Evolutionary conservation across 2,113 vertebrate species (phyloP), one percentile per base, ranked within the genome.

Genomic region (Pandion haliaetus): DNA sequence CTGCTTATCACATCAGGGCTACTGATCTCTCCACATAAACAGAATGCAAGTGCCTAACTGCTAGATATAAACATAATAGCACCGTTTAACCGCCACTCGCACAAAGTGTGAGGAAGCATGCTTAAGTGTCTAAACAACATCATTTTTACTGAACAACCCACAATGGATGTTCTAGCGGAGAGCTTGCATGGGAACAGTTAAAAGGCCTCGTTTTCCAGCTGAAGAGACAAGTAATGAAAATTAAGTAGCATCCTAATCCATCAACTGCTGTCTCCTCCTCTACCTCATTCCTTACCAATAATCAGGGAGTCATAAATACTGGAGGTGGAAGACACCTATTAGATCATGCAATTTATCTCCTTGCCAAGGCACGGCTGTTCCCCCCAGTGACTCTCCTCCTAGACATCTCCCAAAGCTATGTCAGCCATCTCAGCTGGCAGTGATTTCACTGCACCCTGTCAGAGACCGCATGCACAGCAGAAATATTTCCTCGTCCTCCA

Each of bases 61-160:
- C 70, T 67, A 79, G 57, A 77, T 69, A 74, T 65, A 96, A 93
- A 88, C 62, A 69, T 77, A 82, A 67, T 49, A 72, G 86, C 82
- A 93, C 36, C 52, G 29, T 86, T 96, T 91, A 94, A 90, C 31
- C 6, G 8, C 61, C 50, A 87, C 61, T 91, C 8, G 1, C 54
- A 85, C 74, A 73, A 96, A 95, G 81, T 61, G 61, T 91, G 84
- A 96, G 77, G 65, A 96, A 73, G 42, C 28, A 77, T 42, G 2
- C 14, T 62, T 62, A 70, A 81, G 40, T 78, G 78, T 86, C 78
- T 92, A 83, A 95, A 83, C 76, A 95, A 69, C 74, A 88, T 74
- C 9, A 79, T 93, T 97, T 93, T 95, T 93, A 66, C 32, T 93
- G 88, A 96, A 92, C 79, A 96, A 79, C 70, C 82, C 14, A 14